Evolutionary conservation across 2,888 invertebrate genomes (phyloP), one percentile per base, ranked within the genome.

Genomic region (Neria commutata): DNA sequence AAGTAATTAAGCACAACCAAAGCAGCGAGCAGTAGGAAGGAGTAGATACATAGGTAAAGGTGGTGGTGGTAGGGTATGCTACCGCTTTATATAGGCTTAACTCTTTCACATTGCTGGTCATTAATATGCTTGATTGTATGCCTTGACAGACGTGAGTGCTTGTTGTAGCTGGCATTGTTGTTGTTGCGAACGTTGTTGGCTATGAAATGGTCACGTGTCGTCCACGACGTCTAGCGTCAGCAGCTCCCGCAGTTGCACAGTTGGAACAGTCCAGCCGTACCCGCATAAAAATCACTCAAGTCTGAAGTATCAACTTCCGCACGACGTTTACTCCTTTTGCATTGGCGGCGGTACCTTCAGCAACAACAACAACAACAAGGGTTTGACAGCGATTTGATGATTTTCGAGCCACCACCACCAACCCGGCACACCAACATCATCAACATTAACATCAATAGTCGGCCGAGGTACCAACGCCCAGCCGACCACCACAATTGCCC

Each of bases 51-150:
- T 23, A 49, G 57, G n/a, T n/a, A 47, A 61, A 65, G 64, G 63
- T 65, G 61, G n/a, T n/a, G n/a, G n/a, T n/a, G n/a, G n/a, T n/a
- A n/a, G n/a, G n/a, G n/a, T n/a, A n/a, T n/a, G n/a, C 63, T 63
- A 61, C 52, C n/a, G 48, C 17, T n/a, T 42, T 34, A 45, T 49
- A 55, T 58, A 60, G 62, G 70, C 73, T 74, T 74, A 74, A 74
- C 73, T 74, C 74, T 72, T 74, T 68, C 67, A 68, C 69, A 66
- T 64, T 72, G 68, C 70, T 75, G 73, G 73, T 73, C 75, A 75
- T 76, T 76, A 75, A 75, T 73, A 73, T 74, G 74, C 73, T 75
- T 75, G 73, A 75, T 75, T 76, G 75, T 75, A 72, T 75, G 73
- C 75, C 74, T 69, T 67, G 68, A 65, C 70, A 61, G 33, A 11